phyloP scores from a whole-genome alignment of 2,113 vertebrate genomes.

The Herpetotheres cachinnans region DNA sequence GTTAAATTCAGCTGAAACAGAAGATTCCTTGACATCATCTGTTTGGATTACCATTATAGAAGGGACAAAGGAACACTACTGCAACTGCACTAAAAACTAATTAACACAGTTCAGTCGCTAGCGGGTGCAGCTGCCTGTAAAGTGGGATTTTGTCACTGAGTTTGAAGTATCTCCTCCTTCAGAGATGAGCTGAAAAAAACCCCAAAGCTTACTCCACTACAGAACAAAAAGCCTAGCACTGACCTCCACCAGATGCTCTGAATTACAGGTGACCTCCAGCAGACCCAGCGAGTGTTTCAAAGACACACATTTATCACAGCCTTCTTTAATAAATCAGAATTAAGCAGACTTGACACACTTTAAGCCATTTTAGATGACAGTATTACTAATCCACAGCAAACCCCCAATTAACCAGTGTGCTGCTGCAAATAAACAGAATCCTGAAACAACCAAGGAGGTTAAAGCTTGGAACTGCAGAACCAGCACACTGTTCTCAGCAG shows the following conservation, averaged over 20 bases:
- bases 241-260: constrained; percentile 18
- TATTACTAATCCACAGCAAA: neutral
- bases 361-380: neutral
- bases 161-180: constrained; percentile 16
- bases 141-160: neutral
- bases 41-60: neutral
- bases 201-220: neutral
- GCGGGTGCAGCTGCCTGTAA: constrained; percentile 7
- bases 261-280: constrained; percentile 25
- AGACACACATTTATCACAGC: neutral
- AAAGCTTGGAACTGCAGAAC: neutral
- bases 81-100: neutral
- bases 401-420: neutral
- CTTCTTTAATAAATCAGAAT: neutral
- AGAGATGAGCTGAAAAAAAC: neutral
- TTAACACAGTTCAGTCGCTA: neutral
- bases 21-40: constrained; percentile 34
- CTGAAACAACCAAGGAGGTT: accelerated
- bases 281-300: neutral
- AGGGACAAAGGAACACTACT: neutral
- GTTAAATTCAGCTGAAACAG: neutral
- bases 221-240: neutral
- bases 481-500: neutral
- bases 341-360: neutral
- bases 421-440: neutral